phyloP scores from a whole-genome alignment of 2,113 vertebrate genomes.

The Castor canadensis region DNA sequence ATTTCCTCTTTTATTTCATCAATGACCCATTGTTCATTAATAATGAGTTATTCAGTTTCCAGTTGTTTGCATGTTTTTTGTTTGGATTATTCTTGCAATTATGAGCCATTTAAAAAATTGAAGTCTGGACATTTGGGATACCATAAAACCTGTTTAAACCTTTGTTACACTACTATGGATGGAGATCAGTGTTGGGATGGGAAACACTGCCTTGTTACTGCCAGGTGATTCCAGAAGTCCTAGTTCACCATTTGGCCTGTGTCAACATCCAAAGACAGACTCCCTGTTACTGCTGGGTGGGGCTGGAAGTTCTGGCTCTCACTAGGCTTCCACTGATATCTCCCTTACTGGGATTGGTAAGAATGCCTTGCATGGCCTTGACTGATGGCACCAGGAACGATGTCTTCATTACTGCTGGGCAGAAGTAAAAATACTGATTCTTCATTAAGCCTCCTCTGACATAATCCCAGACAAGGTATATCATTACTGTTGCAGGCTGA shows the following conservation, averaged over 20 bases:
- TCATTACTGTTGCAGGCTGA: too few species aligned
- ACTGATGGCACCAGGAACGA: background rate
- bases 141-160: background rate
- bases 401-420: background rate
- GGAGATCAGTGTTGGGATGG: background rate
- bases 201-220: background rate
- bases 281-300: background rate
- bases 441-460: background rate
- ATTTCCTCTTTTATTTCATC: too few species aligned
- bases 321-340: background rate
- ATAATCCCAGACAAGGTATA: background rate
- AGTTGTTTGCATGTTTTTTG: too few species aligned
- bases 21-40: too few species aligned
- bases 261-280: background rate
- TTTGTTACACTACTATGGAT: background rate
- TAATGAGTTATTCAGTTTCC: too few species aligned
- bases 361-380: background rate
- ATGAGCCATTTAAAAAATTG: background rate
- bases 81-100: background rate
- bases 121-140: background rate
- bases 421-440: background rate
- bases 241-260: slow-evolving; percentile 10
- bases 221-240: background rate
- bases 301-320: background rate
- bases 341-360: background rate